Base-by-base conservation (phyloP, 2,797 vertebrate genomes). In the Acropternis orthonyx region DNA sequence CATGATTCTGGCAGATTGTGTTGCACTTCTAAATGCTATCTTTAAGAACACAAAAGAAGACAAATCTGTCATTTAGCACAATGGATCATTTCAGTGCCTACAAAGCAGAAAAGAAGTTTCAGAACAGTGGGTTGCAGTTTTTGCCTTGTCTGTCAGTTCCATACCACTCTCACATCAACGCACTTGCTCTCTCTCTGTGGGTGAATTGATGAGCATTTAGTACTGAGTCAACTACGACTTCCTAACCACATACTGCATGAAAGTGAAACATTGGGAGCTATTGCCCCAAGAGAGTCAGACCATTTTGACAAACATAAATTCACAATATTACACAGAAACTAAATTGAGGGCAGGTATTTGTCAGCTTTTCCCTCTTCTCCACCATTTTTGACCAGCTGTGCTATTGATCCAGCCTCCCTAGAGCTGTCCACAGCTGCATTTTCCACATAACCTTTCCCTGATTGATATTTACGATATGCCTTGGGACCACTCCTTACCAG, bases 321-420 rank as follows among this genome's bases (percentile, higher is more conserved):
- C 74, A 89, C 62, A 58, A 1, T 37, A 62, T 72, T n/a, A 66
- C 54, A 62, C 59, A 87, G 65, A 91, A 83, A 66, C 22, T 81
- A 90, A 91, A 84, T 27, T 86, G 51, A 81, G 81, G 54, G 66
- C 62, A 93, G 73, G 24, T 91, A 92, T 85, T 97, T 95, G 32
- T 49, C 59, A 71, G 74, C 9, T 89, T 91, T 93, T 63, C 59
- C 48, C 26, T 71, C 41, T 55, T 84, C 34, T 63, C 44, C 49
- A 54, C 14, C 13, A 10, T 41, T 84, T 81, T 66, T 89, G 43
- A 93, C 44, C 46, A 88, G 20, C 69, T 86, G 36, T 84, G 76
- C 34, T 89, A 89, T 69, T 59, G 80, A 85, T 87, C 63, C 48
- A 89, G 62, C 17, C 44, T 91, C 63, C n/a, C 32, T 67, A 86